Base-by-base conservation (phyloP, 2,797 vertebrate genomes). In the Hippoglossus hippoglossus region DNA sequence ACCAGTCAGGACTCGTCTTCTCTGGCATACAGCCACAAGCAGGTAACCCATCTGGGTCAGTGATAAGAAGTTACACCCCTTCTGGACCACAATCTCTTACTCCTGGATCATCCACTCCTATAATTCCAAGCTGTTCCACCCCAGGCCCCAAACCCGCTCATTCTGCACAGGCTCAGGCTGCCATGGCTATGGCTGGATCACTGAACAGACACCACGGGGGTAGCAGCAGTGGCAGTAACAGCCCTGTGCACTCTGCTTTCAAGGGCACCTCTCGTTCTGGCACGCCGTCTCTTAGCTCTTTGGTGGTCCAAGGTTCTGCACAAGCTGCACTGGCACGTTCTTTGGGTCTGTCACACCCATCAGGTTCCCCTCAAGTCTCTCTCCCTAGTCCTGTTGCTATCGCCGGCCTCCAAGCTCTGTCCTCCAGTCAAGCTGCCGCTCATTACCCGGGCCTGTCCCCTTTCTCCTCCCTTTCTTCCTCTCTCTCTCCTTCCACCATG, bases 221-320 rank as follows among this genome's bases (percentile, higher is more conserved):
- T 1, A 73, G 83, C 24, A 82, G 82, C 80, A 95, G 94, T 61
- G 94, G 94, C 79, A 94, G 93, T 65, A 95, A 91, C 63, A 99
- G 98, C 82, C 97, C 98, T 0, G 95, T 97, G 2, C 96, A 94
- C 34, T 98, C 97, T 0, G 97, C 96, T 64, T 99, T 99, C 83
- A 98, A 97, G 86, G 96, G 97, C 59, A 95, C 96, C 1, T 92
- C 96, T 16, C 96, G 96, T 59, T 93, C 96, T 0, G 85, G 90
- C 13, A 96, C 95, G 0, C 95, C 97, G 4, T 94, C 95, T 44
- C 92, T 95, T 11, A 93, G 94, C 91, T 88, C 95, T 11, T 77
- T 96, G 47, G 94, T 96, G 24, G 91, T 95, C 71, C 85, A 95
- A 0, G 95, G 92, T 44, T 87, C 94, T 0, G 89, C 87, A 2